Evolutionary conservation across 2,888 invertebrate genomes (phyloP), one percentile per base, ranked within the genome.

Genomic region (Cheiracanthium punctorium): DNA sequence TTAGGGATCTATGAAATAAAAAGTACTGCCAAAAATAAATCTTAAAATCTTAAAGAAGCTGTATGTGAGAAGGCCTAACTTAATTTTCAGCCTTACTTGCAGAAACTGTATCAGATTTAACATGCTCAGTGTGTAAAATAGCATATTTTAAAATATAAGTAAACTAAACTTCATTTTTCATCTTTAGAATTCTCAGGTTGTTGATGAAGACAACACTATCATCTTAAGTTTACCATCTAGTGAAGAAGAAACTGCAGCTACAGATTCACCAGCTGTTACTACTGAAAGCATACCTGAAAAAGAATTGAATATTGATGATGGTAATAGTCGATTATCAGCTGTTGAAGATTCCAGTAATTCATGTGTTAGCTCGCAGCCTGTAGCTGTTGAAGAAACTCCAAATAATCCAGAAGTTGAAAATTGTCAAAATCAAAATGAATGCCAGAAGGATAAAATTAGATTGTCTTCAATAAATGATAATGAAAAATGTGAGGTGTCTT

Each of bases 181-280:
- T 65, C 52, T 58, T 85, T 69, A 86, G 85, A 75, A 86, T 43
- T 86, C 80, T 41, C 85, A 86, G 70, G 80, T 80, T 58, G 80
- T 86, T 30, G 85, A 86, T 76, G 85, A 86, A 80, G 85, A 86
- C 75, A 86, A 70, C 48, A 86, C 85, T 28, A 86, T 86, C 71
- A 86, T 86, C 64, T 37, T 86, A 17, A 86, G 85, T 30, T 75
- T 86, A 48, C 85, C 85, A 71, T 33, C 75, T 28, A 86, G 80
- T 70, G 85, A 80, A 32, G 85, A 80, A 32, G 85, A 80, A 71
- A 80, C 52, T 71, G 71, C 69, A 52, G 33, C 73, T 24, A 32
- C 80, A 41, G 85, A 86, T 72, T 52, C 69, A 17, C 58, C 69
- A 48, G 58, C 24, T 33, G 52, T 75, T 12, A 48, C 80, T 48